Conservation (phyloP, 92 coral and sea anemone genomes). For the Epizoanthus scotinus region DNA sequence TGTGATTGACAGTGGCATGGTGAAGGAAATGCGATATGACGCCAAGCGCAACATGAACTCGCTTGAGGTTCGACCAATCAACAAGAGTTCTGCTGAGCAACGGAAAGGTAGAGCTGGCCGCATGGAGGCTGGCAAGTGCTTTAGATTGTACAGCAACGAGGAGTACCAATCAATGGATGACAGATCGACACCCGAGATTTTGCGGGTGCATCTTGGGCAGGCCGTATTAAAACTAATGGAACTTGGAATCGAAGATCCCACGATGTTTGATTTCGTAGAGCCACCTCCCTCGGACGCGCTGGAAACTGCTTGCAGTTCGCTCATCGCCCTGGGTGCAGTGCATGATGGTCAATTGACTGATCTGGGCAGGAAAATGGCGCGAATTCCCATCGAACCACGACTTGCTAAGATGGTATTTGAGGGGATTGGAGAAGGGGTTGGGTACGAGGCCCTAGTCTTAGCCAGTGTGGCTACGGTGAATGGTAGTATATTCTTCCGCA, state of each 20-base stretch:
- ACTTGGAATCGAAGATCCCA: conserved; percentile 80
- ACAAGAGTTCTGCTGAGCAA: conserved; percentile 94
- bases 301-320: conserved; percentile 54
- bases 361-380: conserved; percentile 79
- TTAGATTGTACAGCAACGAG: conserved; percentile 79
- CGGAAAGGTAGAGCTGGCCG: conserved; percentile 97
- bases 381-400: conserved; percentile 86
- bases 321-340: conserved; percentile 77
- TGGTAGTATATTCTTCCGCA: conserved; percentile 88
- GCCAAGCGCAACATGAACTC: conserved; percentile 84
- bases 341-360: conserved; percentile 70
- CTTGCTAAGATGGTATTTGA: conserved; percentile 79
- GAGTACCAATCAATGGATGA: conserved; percentile 75
- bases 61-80: conserved; percentile 73
- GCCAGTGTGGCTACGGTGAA: conserved; percentile 79
- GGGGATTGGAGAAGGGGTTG: conserved; percentile 78
- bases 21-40: conserved; percentile 91
- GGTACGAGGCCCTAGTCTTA: conserved; percentile 73
- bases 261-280: conserved; percentile 83
- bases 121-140: conserved; percentile 91
- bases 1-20: conserved; percentile 93
- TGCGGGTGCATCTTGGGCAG: conserved; percentile 88
- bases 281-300: conserved; percentile 84
- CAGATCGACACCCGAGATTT: conserved; percentile 81
- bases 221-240: conserved; percentile 87